Evolutionary conservation across 2,113 vertebrate genomes (phyloP), one percentile per base, ranked within the genome.

Genomic region (Beaufortia kweichowensis): DNA sequence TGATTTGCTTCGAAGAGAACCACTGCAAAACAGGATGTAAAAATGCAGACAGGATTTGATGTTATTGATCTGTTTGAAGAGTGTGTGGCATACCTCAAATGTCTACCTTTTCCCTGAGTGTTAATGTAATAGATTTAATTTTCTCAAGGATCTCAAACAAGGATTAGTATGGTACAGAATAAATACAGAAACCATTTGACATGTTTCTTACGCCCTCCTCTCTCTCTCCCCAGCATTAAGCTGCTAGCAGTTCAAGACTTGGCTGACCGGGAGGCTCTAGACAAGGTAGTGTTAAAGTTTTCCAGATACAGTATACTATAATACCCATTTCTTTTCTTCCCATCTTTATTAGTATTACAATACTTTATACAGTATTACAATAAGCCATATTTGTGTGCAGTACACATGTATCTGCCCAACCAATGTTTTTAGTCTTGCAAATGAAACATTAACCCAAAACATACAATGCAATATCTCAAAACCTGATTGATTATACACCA

Each of bases 171-270:
- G 23, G 1, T 23, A 10, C 2, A 23, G 28, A 19, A 12, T 19
- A 55, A 17, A 46, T n/a, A n/a, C n/a, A n/a, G n/a, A n/a, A n/a
- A n/a, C n/a, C n/a, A n/a, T n/a, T n/a, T n/a, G n/a, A n/a, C n/a
- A n/a, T n/a, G n/a, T n/a, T n/a, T n/a, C n/a, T n/a, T n/a, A n/a
- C n/a, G n/a, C n/a, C n/a, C n/a, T n/a, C n/a, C 50, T 71, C 55
- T 73, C n/a, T 41, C 55, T 72, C 48, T 83, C 87, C 87, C 23
- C 90, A 98, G 96, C 88, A 95, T 99, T 92, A 96, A 96, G 92
- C 88, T 99, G 78, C 88, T 99, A 85, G 97, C 97, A 14, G 96
- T 98, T 48, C 97, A 99, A 87, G 97, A 98, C 82, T 89, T 99
- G 78, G 79, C 92, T 5, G 95, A 99, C 82, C 91, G 85, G 85